Evolutionary conservation across 2,888 invertebrate genomes (phyloP).

Genomic region (Rhopalosiphum nymphaeae): DNA sequence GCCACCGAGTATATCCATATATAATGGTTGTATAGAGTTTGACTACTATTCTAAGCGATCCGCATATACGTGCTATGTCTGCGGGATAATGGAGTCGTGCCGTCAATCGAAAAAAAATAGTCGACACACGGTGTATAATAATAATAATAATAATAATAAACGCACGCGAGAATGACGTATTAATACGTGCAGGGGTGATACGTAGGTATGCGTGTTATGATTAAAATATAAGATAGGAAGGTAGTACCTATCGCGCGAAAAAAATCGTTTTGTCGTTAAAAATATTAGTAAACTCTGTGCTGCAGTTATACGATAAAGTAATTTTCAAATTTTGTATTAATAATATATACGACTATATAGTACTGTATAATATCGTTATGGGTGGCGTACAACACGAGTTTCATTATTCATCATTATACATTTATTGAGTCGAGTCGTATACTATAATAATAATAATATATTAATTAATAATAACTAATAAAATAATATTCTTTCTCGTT

Average conservation of each 20-base stretch:
- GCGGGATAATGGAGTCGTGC: not conserved
- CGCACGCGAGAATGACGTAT: conserved; percentile 21
- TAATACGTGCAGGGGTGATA: not conserved
- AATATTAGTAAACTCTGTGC: not conserved
- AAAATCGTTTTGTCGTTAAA: conserved; percentile 1
- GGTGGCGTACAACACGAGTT: not conserved
- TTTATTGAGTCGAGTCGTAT: not conserved
- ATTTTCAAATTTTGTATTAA: not conserved
- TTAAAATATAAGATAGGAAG: not conserved
- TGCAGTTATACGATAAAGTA: not conserved
- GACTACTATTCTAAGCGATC: not conserved
- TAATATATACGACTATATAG: not conserved
- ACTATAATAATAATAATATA: not conserved
- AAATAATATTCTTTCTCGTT: no score
- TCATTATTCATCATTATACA: not conserved
- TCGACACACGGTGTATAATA: not conserved
- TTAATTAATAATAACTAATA: no score
- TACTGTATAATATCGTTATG: not conserved
- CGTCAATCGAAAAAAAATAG: not conserved
- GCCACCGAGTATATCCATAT: no score
- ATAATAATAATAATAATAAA: conserved; percentile 7
- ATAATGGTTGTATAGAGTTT: not conserved
- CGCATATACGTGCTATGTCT: no score
- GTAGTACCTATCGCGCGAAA: not conserved
- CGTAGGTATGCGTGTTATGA: conserved; percentile 15